These are phyloP conservation scores for Ctena decussata DNA, from an alignment of 2,888 invertebrate genomes.

Conservation along the genomic window DNA sequence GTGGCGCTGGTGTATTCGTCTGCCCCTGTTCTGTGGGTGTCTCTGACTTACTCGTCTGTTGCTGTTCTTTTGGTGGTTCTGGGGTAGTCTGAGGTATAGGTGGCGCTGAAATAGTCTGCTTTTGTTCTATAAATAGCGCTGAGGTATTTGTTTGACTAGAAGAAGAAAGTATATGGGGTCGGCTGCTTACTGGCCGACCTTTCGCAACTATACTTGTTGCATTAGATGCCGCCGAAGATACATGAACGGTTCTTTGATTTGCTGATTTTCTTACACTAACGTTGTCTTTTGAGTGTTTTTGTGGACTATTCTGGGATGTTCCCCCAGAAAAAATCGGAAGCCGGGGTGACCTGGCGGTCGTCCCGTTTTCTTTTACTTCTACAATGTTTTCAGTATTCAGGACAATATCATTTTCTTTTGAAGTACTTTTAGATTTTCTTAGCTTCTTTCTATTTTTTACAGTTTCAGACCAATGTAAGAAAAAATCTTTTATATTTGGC, in stretches of 20 bases:
- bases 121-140: too few relatives aligned
- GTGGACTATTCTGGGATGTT: not conserved
- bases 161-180: not conserved
- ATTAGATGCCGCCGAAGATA: not conserved
- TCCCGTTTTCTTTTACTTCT: not conserved
- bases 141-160: not conserved
- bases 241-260: not conserved
- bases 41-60: too few relatives aligned
- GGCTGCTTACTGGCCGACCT: not conserved
- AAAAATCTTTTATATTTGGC: not conserved
- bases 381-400: not conserved
- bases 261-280: not conserved
- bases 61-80: too few relatives aligned
- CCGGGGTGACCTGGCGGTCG: not conserved
- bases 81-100: too few relatives aligned
- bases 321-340: conserved; percentile 29
- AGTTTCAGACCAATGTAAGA: conserved; percentile 32
- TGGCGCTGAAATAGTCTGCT: too few relatives aligned
- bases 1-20: too few relatives aligned
- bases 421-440: not conserved
- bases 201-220: not conserved
- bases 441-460: conserved; percentile 22
- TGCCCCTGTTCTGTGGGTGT: too few relatives aligned
- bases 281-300: not conserved
- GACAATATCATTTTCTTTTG: conserved; percentile 1